Evolutionary conservation across 2,797 vertebrate species (phyloP).

Genomic region (Amphiprion clarkii): DNA sequence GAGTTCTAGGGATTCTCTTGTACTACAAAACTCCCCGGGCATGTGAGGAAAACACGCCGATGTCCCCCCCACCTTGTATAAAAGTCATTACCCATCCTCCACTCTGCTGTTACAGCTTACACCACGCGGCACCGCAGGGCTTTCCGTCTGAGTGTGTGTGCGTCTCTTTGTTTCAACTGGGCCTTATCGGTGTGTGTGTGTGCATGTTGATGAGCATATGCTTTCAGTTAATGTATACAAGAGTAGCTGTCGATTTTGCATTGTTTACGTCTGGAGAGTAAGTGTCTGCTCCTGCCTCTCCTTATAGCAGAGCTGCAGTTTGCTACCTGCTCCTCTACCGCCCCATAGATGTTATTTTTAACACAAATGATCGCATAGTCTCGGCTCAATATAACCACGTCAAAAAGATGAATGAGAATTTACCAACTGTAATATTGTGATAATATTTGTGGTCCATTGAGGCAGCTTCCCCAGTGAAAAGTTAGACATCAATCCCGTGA

Average conservation of each 20-base stretch:
- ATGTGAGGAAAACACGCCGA: conserved; percentile 32
- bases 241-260: conserved; percentile 26
- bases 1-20: conserved; percentile 7
- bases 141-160: conserved; percentile 35
- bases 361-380: too few relatives aligned
- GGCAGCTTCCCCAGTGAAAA: too few relatives aligned
- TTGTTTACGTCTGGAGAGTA: conserved; percentile 44
- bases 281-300: neutral
- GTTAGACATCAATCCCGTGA: neutral
- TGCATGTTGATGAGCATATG: conserved; percentile 27
- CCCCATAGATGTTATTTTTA: too few relatives aligned
- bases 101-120: conserved; percentile 46
- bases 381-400: too few relatives aligned
- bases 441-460: too few relatives aligned
- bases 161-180: conserved; percentile 45
- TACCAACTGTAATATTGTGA: too few relatives aligned
- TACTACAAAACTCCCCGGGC: conserved; percentile 41
- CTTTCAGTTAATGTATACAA: conserved; percentile 29
- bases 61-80: conserved; percentile 10
- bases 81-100: conserved; percentile 60
- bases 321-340: neutral
- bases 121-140: conserved; percentile 44
- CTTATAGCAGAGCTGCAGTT: neutral
- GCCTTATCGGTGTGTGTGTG: conserved; percentile 25
- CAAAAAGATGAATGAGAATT: too few relatives aligned